Percentiles rank a stretch among this genome's conserved stretches.
Evolutionary conservation across 2,113 vertebrate species (phyloP).

Genomic region (Platycercus adscitus): DNA sequence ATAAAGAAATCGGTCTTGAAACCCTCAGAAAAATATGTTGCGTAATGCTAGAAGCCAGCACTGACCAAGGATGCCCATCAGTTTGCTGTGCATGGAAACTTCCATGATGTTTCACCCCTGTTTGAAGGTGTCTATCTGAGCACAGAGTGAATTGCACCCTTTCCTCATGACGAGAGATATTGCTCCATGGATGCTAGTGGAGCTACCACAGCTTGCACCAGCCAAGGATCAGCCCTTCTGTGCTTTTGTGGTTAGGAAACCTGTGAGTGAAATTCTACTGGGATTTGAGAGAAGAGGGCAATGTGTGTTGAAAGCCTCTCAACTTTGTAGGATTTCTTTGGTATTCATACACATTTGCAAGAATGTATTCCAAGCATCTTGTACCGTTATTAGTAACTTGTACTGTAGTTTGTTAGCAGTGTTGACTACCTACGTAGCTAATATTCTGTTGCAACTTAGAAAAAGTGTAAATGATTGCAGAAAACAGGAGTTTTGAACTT

Average conservation of each 20-base stretch:
- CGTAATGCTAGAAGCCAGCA: background rate
- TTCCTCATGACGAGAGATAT: background rate
- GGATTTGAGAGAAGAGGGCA: background rate
- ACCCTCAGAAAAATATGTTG: background rate
- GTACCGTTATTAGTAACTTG: slow-evolving; percentile 73
- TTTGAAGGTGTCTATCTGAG: background rate
- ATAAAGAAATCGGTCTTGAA: background rate
- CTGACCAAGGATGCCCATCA: background rate
- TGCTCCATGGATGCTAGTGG: background rate
- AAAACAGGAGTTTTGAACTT: slow-evolving; percentile 67
- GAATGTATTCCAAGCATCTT: slow-evolving; percentile 63
- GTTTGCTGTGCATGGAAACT: background rate
- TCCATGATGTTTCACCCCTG: background rate
- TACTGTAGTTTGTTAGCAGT: slow-evolving; percentile 78
- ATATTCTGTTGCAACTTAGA: slow-evolving; percentile 76
- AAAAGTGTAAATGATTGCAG: slow-evolving; percentile 70
- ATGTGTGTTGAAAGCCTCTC: slow-evolving; percentile 1
- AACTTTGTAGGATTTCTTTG: slow-evolving; percentile 11
- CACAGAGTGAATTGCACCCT: background rate
- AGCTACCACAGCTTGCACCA: background rate
- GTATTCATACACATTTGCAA: slow-evolving; percentile 52
- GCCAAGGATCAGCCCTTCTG: background rate
- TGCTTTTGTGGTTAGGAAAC: slow-evolving; percentile 34
- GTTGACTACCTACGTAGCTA: slow-evolving; percentile 70
- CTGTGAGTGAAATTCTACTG: background rate